Percentiles rank a stretch among this genome's conserved stretches.
Conservation (phyloP, 2,888 invertebrate genomes). For the Drosophila rubida region DNA sequence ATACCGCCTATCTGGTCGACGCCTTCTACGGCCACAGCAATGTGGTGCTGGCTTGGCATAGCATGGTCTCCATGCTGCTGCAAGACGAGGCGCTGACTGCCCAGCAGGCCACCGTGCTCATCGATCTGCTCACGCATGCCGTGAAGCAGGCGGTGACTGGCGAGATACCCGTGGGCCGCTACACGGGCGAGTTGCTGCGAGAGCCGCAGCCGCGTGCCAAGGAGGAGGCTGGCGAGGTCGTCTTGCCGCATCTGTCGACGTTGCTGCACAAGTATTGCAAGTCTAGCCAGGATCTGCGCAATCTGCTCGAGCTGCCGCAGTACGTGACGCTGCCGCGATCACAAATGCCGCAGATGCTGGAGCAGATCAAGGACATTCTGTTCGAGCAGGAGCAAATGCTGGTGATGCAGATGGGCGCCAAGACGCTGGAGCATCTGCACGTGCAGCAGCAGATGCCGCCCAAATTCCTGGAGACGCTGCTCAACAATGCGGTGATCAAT, state of each 20-base stretch:
- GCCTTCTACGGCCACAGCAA: conserved; percentile 33
- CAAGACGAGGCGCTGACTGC: not conserved
- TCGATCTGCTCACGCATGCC: conserved; percentile 51
- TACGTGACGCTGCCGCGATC: not conserved
- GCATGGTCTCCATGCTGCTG: conserved; percentile 52
- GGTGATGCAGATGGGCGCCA: conserved; percentile 42
- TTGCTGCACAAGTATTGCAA: conserved; percentile 24
- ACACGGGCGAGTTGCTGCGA: conserved; percentile 40
- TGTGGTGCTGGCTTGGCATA: conserved; percentile 45
- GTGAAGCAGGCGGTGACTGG: conserved; percentile 59
- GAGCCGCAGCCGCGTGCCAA: conserved; percentile 3
- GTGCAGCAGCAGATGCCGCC: not conserved
- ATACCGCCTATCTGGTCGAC: conserved; percentile 62
- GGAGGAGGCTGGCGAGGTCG: conserved; percentile 7
- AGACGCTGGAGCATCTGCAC: conserved; percentile 34
- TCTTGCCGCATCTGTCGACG: conserved; percentile 19
- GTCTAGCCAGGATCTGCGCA: conserved; percentile 18
- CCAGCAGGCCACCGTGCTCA: conserved; percentile 29
- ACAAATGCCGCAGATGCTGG: conserved; percentile 1
- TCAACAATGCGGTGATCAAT: conserved; percentile 39
- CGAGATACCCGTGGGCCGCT: conserved; percentile 56
- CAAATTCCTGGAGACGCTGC: conserved; percentile 22
- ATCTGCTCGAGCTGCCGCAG: conserved; percentile 51
- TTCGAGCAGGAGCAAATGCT: not conserved
- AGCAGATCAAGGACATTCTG: not conserved